A percentile compares a stretch with the other conserved stretches of the same genome.
These are phyloP conservation scores for Lithobates pipiens DNA, from an alignment of 2,797 vertebrate species.

Conservation along the genomic window DNA sequence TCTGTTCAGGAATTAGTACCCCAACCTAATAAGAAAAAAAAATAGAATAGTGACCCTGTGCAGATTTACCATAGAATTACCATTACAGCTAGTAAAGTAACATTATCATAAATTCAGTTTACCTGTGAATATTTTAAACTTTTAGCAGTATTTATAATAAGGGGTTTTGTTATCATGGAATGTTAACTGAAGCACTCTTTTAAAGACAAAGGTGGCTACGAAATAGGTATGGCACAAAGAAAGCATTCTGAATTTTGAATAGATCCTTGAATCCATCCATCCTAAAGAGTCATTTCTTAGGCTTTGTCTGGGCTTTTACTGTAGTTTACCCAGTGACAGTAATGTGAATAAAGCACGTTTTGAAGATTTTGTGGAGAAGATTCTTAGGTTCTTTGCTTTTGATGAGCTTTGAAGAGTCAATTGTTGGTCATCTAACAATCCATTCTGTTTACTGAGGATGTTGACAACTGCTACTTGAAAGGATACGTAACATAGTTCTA, in stretches of 20 bases:
- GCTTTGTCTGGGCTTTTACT: slow-evolving; percentile 18
- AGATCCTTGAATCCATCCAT: neutral
- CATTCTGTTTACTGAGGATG: slow-evolving; percentile 35
- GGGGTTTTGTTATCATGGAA: neutral
- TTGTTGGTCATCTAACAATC: slow-evolving; percentile 51
- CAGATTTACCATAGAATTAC: too few species aligned
- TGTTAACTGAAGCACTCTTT: neutral
- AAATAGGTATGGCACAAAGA: neutral
- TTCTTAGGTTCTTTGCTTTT: slow-evolving; percentile 30
- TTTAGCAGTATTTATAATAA: neutral
- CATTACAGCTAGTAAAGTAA: too few species aligned
- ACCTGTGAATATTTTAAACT: too few species aligned
- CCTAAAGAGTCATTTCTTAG: neutral
- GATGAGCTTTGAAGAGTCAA: slow-evolving; percentile 46
- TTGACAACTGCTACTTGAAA: slow-evolving; percentile 47
- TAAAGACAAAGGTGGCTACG: neutral
- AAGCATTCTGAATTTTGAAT: neutral
- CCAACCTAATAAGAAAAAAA: too few species aligned
- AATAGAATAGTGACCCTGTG: too few species aligned
- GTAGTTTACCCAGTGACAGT: slow-evolving; percentile 10
- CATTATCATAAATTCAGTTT: too few species aligned
- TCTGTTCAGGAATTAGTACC: too few species aligned
- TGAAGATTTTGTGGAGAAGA: slow-evolving; percentile 36
- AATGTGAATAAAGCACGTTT: slow-evolving; percentile 26
- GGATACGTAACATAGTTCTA: slow-evolving; percentile 17